Percentiles rank a stretch among this genome's conserved stretches.
These are phyloP conservation scores for Scomber japonicus DNA, from an alignment of 2,113 vertebrate genomes.

Conservation along the genomic window DNA sequence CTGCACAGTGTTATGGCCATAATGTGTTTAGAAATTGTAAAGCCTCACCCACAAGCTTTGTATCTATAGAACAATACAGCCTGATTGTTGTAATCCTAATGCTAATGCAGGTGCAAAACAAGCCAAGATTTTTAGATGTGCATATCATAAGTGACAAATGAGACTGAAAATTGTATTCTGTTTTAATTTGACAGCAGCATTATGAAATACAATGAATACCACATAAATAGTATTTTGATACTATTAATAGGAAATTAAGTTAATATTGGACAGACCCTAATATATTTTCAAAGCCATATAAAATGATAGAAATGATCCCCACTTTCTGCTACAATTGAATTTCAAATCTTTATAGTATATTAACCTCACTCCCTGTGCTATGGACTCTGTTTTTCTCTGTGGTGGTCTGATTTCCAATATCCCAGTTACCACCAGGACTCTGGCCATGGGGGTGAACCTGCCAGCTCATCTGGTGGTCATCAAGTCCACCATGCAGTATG, in stretches of 20 bases:
- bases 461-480: conserved; percentile 97
- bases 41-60: not conserved
- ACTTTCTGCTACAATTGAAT: not conserved
- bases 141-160: not conserved
- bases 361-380: not conserved
- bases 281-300: not conserved
- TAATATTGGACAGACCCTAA: not conserved
- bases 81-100: too few relatives aligned
- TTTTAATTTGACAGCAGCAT: not conserved
- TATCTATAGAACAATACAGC: too few relatives aligned
- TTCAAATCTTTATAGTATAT: not conserved
- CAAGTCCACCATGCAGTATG: conserved; percentile 97
- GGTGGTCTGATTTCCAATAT: conserved; percentile 34
- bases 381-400: not conserved
- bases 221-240: not conserved
- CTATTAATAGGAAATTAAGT: not conserved
- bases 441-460: conserved; percentile 98
- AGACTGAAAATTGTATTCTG: not conserved
- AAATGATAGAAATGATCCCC: not conserved
- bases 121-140: too few relatives aligned
- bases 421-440: conserved; percentile 97
- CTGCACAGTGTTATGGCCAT: not conserved
- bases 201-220: not conserved
- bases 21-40: not conserved
- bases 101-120: too few relatives aligned